phyloP scores from a whole-genome alignment of 2,113 vertebrate genomes.

The Hemiscyllium ocellatum region DNA sequence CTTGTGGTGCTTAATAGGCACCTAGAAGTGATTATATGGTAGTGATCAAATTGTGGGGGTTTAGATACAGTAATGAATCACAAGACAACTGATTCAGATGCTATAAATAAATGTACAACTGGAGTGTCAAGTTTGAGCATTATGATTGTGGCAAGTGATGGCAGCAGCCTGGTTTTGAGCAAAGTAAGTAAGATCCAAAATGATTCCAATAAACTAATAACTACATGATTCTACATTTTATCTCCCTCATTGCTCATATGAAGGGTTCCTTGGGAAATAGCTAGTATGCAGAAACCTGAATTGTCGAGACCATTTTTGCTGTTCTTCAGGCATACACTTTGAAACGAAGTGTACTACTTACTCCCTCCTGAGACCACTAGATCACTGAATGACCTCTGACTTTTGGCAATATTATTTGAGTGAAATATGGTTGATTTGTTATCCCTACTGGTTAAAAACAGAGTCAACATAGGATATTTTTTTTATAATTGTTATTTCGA shows the following conservation, averaged over 20 bases:
- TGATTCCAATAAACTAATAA: background rate
- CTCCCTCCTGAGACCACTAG: background rate
- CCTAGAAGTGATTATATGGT: conserved; percentile 21
- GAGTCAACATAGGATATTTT: background rate
- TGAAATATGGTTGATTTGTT: background rate
- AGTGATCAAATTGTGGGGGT: conserved; percentile 28
- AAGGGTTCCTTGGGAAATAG: background rate
- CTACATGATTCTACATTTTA: background rate
- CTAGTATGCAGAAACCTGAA: background rate
- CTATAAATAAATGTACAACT: background rate
- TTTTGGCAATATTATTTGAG: background rate
- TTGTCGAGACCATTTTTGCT: background rate
- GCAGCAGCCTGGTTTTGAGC: background rate
- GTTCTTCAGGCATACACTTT: too few species aligned
- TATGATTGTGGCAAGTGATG: conserved; percentile 1
- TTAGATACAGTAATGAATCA: background rate
- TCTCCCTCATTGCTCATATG: background rate
- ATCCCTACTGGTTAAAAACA: background rate
- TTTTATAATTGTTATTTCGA: background rate
- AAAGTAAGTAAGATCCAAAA: background rate
- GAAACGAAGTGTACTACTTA: background rate
- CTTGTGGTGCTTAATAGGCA: background rate
- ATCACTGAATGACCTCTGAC: background rate
- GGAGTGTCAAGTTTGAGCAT: background rate
- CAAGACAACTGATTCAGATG: background rate